Conservation (phyloP, 2,113 vertebrate species). For the Pogona vitticeps region DNA sequence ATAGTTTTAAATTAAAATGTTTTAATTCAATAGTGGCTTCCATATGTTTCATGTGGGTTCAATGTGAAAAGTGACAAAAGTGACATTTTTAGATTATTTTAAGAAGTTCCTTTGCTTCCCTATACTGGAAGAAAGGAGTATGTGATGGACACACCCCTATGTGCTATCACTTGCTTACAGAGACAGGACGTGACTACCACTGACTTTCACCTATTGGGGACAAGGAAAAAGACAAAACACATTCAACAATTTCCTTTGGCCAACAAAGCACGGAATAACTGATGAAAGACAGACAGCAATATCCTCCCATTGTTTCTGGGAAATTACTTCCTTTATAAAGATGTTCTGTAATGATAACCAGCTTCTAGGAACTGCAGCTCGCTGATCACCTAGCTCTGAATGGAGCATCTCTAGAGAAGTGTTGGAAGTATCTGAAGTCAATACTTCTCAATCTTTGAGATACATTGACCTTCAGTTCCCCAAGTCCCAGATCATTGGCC, state of each 20-base stretch:
- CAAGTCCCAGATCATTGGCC: too few relatives aligned
- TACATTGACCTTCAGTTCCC: not conserved
- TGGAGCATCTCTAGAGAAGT: too few relatives aligned
- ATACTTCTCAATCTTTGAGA: too few relatives aligned
- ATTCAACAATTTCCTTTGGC: slow-evolving; percentile 52
- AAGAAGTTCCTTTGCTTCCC: too few relatives aligned
- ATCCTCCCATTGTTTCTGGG: slow-evolving; percentile 13
- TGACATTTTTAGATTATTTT: too few relatives aligned
- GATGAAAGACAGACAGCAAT: slow-evolving; percentile 18
- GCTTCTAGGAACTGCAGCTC: not conserved
- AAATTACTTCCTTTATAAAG: slow-evolving; percentile 43
- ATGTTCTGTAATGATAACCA: not conserved
- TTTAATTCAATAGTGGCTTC: too few relatives aligned
- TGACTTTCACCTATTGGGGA: slow-evolving; percentile 37
- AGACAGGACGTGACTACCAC: slow-evolving; percentile 22
- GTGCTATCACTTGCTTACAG: not conserved
- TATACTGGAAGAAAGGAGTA: too few relatives aligned
- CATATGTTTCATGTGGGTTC: too few relatives aligned
- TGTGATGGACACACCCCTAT: too few relatives aligned
- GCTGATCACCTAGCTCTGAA: not conserved
- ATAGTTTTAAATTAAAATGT: too few relatives aligned
- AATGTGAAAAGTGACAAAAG: too few relatives aligned
- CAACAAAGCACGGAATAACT: slow-evolving; percentile 42
- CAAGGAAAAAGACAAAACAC: slow-evolving; percentile 23
- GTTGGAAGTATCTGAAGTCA: too few relatives aligned